phyloP scores from a whole-genome alignment of 2,113 vertebrate genomes.

The Romanogobio albipinnatus region DNA sequence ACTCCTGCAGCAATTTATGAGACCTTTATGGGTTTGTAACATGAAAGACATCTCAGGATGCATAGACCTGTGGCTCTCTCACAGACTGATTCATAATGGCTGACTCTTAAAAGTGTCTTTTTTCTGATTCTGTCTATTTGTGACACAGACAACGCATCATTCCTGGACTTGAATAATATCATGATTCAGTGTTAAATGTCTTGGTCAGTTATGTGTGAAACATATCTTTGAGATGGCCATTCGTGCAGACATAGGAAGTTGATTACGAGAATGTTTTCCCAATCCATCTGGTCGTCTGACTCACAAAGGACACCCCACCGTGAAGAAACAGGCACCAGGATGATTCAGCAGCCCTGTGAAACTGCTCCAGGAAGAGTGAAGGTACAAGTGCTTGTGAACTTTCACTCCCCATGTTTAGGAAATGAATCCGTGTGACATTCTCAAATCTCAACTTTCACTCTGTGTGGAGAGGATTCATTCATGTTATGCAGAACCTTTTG shows the following conservation, averaged over 20 bases:
- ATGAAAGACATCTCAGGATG: neutral
- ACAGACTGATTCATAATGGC: constrained; percentile 34
- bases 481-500: neutral
- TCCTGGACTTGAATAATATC: constrained; percentile 23
- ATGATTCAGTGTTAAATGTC: constrained; percentile 34
- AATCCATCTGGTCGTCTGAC: constrained; percentile 68
- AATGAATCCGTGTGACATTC: constrained; percentile 58
- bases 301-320: constrained; percentile 65
- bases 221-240: constrained; percentile 31
- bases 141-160: constrained; percentile 22
- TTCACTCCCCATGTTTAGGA: constrained; percentile 63
- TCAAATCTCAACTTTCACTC: constrained; percentile 39
- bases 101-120: constrained; percentile 19
- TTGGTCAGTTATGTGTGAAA: constrained; percentile 29
- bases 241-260: constrained; percentile 31
- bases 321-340: constrained; percentile 57
- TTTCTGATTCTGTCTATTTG: neutral
- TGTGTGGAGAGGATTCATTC: neutral
- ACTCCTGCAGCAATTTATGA: constrained; percentile 6
- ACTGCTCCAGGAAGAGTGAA: constrained; percentile 43
- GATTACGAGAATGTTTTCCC: constrained; percentile 56
- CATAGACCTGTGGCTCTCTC: neutral
- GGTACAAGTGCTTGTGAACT: constrained; percentile 65
- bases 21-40: constrained; percentile 5
- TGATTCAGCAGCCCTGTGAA: constrained; percentile 68